A percentile compares a stretch with the other conserved stretches of the same genome.
These are phyloP conservation scores for Donacobius atricapilla DNA, from an alignment of 2,113 vertebrate species.

Conservation along the genomic window DNA sequence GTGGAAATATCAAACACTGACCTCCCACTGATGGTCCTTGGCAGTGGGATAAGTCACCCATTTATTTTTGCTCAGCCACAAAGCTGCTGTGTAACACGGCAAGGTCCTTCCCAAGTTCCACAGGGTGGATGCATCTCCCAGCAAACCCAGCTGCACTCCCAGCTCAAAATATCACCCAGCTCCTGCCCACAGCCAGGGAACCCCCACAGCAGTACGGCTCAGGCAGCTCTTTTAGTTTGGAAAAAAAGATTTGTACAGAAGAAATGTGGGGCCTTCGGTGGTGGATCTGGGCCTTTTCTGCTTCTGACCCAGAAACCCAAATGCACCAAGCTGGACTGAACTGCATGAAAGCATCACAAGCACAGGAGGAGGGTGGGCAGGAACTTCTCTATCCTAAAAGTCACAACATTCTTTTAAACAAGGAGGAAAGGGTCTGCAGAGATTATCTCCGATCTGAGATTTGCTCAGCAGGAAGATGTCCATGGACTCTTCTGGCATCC, in stretches of 20 bases:
- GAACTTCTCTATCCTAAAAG: not conserved
- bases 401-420: not conserved
- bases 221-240: not conserved
- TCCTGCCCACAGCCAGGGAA: not conserved
- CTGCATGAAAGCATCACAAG: not conserved
- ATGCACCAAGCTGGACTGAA: not conserved
- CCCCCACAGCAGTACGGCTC: not conserved
- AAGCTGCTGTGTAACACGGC: conserved; percentile 50
- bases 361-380: not conserved
- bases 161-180: not conserved
- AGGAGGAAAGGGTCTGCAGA: not conserved
- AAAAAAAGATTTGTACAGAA: not conserved
- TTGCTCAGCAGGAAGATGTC: not conserved
- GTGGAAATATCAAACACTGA: conserved; percentile 65
- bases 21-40: conserved; percentile 37
- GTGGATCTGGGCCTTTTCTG: not conserved
- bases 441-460: not conserved
- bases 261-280: not conserved
- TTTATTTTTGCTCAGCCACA: conserved; percentile 45
- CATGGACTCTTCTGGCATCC: not conserved
- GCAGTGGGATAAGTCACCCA: conserved; percentile 45
- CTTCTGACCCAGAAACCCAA: not conserved
- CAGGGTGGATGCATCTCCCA: not conserved
- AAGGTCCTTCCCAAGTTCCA: conserved; percentile 4
- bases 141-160: not conserved